These are phyloP conservation scores for Dryas iulia DNA, from an alignment of 1,140 invertebrate species.

Conservation along the genomic window DNA sequence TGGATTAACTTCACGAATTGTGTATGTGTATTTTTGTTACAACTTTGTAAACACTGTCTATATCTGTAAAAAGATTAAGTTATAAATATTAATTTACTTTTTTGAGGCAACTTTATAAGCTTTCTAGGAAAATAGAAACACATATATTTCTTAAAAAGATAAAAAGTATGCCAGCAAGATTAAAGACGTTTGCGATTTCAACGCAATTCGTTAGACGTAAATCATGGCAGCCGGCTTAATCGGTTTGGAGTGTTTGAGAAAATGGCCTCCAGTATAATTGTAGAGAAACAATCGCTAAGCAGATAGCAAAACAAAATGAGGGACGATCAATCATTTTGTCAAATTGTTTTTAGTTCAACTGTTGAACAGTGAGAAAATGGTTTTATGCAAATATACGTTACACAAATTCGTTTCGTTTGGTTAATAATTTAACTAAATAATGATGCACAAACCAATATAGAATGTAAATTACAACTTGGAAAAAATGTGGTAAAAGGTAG, in stretches of 20 bases:
- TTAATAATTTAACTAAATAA: neutral
- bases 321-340: slow-evolving; percentile 46
- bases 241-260: slow-evolving; percentile 16
- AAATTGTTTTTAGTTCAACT: slow-evolving; percentile 43
- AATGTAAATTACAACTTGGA: neutral
- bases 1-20: too few relatives aligned
- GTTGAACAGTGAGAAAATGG: slow-evolving; percentile 37
- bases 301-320: slow-evolving; percentile 38
- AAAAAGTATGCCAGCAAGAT: neutral
- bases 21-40: too few relatives aligned
- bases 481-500: neutral
- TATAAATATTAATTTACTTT: too few relatives aligned
- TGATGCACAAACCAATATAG: neutral
- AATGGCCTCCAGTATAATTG: slow-evolving; percentile 21
- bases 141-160: too few relatives aligned
- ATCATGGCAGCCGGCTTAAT: slow-evolving; percentile 20
- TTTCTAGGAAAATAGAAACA: too few relatives aligned
- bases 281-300: slow-evolving; percentile 27
- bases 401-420: slow-evolving; percentile 20
- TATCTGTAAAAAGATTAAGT: too few relatives aligned
- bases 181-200: neutral
- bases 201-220: slow-evolving; percentile 10
- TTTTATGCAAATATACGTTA: slow-evolving; percentile 44
- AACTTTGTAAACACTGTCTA: too few relatives aligned
- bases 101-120: too few relatives aligned